Conservation (phyloP, 2,113 vertebrate species). For the Nematolebias whitei region DNA sequence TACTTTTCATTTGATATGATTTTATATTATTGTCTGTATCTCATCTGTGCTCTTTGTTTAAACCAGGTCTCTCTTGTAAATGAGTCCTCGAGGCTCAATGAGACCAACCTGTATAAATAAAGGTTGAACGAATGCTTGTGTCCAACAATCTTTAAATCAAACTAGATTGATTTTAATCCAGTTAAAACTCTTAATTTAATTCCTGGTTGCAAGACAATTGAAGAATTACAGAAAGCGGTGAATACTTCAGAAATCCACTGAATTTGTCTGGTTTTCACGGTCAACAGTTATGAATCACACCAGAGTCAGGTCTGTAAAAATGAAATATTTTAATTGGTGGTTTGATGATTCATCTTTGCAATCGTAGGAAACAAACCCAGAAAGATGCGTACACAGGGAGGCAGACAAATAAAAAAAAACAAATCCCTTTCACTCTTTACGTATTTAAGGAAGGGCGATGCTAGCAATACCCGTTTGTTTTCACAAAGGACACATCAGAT, state of each 20-base stretch:
- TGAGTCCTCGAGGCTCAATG: too few species aligned
- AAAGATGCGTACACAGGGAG: conserved; percentile 66
- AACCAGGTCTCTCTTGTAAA: too few species aligned
- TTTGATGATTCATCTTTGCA: conserved; percentile 77
- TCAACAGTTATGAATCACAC: conserved; percentile 46
- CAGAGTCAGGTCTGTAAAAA: conserved; percentile 72
- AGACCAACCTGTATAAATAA: too few species aligned
- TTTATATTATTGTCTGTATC: too few species aligned
- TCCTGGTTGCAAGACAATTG: too few species aligned
- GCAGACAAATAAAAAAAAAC: conserved; percentile 46
- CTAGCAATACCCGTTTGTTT: conserved; percentile 43
- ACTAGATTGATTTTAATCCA: too few species aligned
- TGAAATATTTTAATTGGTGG: conserved; percentile 80
- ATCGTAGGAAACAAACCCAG: conserved; percentile 72
- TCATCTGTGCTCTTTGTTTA: too few species aligned
- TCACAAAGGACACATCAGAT: conserved; percentile 68
- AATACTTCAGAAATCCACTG: background rate
- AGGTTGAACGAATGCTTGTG: too few species aligned
- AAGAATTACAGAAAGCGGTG: too few species aligned
- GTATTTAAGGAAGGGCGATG: conserved; percentile 28
- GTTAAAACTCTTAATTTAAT: too few species aligned
- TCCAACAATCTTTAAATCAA: too few species aligned
- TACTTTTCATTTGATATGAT: too few species aligned
- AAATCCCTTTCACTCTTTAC: conserved; percentile 50
- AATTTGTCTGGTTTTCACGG: background rate